Base-by-base conservation (phyloP, 1,140 invertebrate genomes). In the Drosophila parvula region DNA sequence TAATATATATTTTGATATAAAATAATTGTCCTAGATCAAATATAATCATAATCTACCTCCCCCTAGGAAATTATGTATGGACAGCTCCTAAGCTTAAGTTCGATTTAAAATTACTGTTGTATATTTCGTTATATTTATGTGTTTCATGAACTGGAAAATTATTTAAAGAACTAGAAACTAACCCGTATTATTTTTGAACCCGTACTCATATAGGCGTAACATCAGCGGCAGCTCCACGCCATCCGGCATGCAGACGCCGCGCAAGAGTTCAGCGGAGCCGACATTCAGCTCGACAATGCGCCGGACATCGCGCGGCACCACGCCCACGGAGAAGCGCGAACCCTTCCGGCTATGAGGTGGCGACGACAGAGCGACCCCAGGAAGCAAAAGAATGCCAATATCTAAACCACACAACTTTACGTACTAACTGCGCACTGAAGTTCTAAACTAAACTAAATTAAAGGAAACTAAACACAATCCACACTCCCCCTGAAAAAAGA, bases 331-430 rank as follows among this genome's bases (percentile, higher is more conserved):
- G 58, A 93, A 94, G 74, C 92, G 94, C 60, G 95, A 95, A 79
- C 95, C 95, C 40, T 95, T 95, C 92, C 93, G 95, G 90, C 93
- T 95, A 44, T 95, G 94, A 93, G 81, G 30, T 61, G 45, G n/a
- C 18, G 5, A 22, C 28, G 14, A n/a, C 4, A n/a, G 38, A 30
- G 38, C 22, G 22, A 22, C 22, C 27, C 27, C 8, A 40, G 44
- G 50, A 67, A 57, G 64, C 62, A 77, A 48, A 59, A 65, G 56
- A 78, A 58, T 85, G 82, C 82, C 82, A 88, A 88, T 79, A 68
- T 59, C 69, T 51, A 70, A 73, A 75, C 55, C 12, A 79, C 56
- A 73, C 41, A 59, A 61, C 68, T 28, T 55, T 68, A 81, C 48
- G n/a, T 60, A 88, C 80, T 88, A 89, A 89, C 80, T 53, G 73